Evolutionary conservation across 2,888 invertebrate genomes (phyloP), one percentile per base, ranked within the genome.

Genomic region (Entomobrya proxima): DNA sequence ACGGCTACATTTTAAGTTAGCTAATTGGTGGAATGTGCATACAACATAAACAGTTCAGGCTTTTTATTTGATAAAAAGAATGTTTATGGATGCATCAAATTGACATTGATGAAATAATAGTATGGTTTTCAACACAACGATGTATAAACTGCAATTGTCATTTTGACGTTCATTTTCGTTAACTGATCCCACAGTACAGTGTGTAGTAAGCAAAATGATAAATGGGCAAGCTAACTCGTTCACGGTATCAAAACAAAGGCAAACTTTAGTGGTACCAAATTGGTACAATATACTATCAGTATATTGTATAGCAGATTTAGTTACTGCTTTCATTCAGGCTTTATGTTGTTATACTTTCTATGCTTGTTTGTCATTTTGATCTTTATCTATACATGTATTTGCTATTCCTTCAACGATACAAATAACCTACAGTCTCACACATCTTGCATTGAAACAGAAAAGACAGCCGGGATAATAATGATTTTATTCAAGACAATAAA

Each of bases 401-500:
- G n/a, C n/a, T n/a, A n/a, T 44, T 47, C 72, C 27, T 50, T 7
- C n/a, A 32, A 30, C n/a, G n/a, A n/a, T n/a, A n/a, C n/a, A 72
- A 72, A 50, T 11, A 30, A n/a, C 64, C n/a, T 9, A 72, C n/a
- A n/a, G n/a, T n/a, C n/a, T n/a, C 44, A 37, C 11, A n/a, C 3
- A 69, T 15, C n/a, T 15, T 32, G 4, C 44, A 30, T 24, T 1
- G 30, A 15, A 40, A 27, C 18, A 35, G 18, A 32, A 27, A 11
- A 67, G n/a, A 18, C 24, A 21, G 47, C n/a, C n/a, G n/a, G n/a
- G 72, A 77, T 44, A 67, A 85, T 85, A 85, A 85, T 85, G 78
- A 85, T 85, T 85, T 79, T 50, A 85, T 75, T 75, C 55, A 58
- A 77, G 37, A 85, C 85, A 85, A 85, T 85, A 85, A 85, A 85